phyloP scores from a whole-genome alignment of 1,140 invertebrate species.

The Megalonaias nervosa region DNA sequence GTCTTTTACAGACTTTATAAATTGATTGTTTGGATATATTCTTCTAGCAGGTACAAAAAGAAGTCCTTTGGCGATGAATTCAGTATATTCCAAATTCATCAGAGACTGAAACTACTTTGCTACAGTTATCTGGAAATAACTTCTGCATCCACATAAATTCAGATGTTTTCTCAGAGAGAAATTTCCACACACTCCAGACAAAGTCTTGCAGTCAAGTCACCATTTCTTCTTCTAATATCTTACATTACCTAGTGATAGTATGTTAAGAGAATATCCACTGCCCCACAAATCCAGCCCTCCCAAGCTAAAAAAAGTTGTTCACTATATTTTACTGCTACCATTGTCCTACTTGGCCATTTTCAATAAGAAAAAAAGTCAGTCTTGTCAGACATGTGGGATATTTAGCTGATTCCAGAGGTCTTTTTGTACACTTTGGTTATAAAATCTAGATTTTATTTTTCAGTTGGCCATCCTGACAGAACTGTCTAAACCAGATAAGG shows the following conservation, averaged over 20 bases:
- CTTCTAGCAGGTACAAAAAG: background rate
- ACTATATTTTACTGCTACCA: no score
- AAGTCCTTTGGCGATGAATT: background rate
- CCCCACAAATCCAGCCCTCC: no score
- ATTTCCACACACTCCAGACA: background rate
- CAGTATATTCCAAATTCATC: background rate
- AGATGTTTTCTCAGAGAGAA: background rate
- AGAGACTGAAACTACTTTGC: background rate
- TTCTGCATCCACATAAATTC: background rate
- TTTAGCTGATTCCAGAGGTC: background rate
- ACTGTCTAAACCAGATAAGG: conserved; percentile 54
- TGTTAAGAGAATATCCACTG: no score
- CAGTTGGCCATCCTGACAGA: conserved; percentile 67
- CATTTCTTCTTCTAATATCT: no score
- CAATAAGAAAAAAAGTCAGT: background rate
- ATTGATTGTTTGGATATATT: background rate
- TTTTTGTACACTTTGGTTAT: background rate
- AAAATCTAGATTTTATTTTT: conserved; percentile 29
- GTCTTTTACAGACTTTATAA: conserved; percentile 5
- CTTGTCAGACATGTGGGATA: background rate
- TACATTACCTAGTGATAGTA: no score
- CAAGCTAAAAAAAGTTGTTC: no score
- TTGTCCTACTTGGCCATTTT: background rate
- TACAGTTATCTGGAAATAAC: background rate
- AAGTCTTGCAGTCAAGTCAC: no score